phyloP scores from a whole-genome alignment of 2,888 invertebrate genomes.

The Calameuta filiformis region DNA sequence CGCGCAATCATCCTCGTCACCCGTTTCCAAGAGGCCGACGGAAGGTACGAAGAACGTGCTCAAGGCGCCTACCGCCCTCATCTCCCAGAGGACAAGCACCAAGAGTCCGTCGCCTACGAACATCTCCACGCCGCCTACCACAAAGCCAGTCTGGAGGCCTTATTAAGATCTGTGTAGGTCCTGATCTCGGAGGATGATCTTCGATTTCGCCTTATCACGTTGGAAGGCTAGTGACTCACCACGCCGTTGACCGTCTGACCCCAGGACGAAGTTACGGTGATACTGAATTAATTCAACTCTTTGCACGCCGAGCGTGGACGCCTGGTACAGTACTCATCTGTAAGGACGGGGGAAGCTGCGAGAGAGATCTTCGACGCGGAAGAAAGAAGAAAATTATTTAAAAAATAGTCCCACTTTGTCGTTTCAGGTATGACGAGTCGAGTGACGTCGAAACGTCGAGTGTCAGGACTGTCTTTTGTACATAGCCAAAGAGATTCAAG shows the following conservation, averaged over 20 bases:
- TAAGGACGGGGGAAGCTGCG: not conserved
- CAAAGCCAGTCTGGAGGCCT: conserved; percentile 61
- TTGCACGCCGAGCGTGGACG: not conserved
- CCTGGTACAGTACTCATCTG: not conserved
- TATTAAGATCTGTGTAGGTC: conserved; percentile 41
- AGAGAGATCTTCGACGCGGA: not conserved
- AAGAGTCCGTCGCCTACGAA: conserved; percentile 47
- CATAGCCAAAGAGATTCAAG: not conserved
- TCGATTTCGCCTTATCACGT: conserved; percentile 18
- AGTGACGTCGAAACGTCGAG: not conserved
- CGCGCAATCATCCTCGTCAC: conserved; percentile 40
- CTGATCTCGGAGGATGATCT: conserved; percentile 16
- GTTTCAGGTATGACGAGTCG: not conserved
- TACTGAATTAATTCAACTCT: not conserved
- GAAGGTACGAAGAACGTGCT: conserved; percentile 52
- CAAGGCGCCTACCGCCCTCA: conserved; percentile 53
- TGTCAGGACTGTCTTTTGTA: not conserved
- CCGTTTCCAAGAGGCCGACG: conserved; percentile 36
- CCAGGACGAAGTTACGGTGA: not conserved
- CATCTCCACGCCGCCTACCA: conserved; percentile 45
- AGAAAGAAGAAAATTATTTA: conserved; percentile 6
- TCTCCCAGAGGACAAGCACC: conserved; percentile 42
- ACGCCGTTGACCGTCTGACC: not conserved
- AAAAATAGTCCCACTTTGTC: not conserved
- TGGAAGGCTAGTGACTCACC: conserved; percentile 56